Evolutionary conservation across 1,140 invertebrate species (phyloP).

Genomic region (Saxidomus purpurata): DNA sequence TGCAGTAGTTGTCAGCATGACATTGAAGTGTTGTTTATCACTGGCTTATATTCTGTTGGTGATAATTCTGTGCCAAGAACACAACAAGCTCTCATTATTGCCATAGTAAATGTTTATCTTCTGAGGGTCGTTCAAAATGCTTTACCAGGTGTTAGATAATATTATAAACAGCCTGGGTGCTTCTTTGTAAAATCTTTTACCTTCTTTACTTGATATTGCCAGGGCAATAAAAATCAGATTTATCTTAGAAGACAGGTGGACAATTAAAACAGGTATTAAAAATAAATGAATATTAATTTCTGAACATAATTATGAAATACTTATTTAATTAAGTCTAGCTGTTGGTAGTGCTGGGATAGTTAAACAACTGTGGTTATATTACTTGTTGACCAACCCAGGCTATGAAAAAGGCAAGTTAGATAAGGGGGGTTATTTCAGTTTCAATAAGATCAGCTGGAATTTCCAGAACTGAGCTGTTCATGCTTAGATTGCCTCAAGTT

Average conservation of each 20-base stretch:
- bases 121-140: background rate
- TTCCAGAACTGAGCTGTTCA: background rate
- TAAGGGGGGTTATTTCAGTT: slow-evolving; percentile 3
- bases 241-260: no score
- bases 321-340: no score
- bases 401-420: background rate
- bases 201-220: no score
- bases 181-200: no score
- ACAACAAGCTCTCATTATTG: slow-evolving; percentile 4
- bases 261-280: no score
- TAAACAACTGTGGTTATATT: no score
- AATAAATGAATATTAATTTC: no score
- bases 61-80: slow-evolving; percentile 1
- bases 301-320: no score
- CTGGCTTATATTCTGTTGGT: background rate
- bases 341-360: no score
- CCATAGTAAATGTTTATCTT: background rate
- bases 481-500: background rate
- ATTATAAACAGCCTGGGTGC: no score
- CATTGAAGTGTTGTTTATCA: background rate
- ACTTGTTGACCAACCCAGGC: slow-evolving; percentile 5
- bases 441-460: slow-evolving; percentile 8
- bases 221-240: no score
- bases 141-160: background rate
- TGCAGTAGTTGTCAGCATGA: slow-evolving; percentile 17